A percentile compares a stretch with the other conserved stretches of the same genome.
Conservation (phyloP, 2,797 vertebrate genomes). For the Bucorvus abyssinicus region DNA sequence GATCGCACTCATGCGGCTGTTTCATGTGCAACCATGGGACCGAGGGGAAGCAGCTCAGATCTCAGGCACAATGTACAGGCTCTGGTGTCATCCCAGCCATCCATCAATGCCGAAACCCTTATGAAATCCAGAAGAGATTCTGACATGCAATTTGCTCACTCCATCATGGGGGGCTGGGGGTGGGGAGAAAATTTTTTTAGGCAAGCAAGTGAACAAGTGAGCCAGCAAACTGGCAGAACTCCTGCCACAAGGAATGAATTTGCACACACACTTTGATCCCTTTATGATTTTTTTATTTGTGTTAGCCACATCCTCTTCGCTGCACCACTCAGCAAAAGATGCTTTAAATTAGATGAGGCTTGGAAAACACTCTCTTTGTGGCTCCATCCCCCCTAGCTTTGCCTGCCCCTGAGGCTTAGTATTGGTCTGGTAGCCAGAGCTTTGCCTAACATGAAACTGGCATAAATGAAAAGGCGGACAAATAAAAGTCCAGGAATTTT, state of each 20-base stretch:
- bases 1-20: neutral
- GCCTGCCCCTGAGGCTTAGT: neutral
- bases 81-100: constrained; percentile 38
- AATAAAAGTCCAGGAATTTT: constrained; percentile 43
- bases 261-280: constrained; percentile 87
- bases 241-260: constrained; percentile 90
- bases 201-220: neutral
- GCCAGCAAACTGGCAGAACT: constrained; percentile 69
- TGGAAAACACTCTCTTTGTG: neutral
- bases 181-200: neutral
- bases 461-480: constrained; percentile 43
- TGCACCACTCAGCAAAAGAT: constrained; percentile 82
- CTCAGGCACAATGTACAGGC: neutral
- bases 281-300: constrained; percentile 87
- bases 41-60: neutral
- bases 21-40: neutral
- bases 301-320: constrained; percentile 88
- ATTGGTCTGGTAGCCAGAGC: constrained; percentile 12
- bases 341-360: constrained; percentile 86
- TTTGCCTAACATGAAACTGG: constrained; percentile 37
- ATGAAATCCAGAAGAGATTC: constrained; percentile 70
- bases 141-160: constrained; percentile 40
- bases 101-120: constrained; percentile 71
- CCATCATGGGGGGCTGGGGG: neutral
- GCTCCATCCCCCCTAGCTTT: neutral